Conservation (phyloP, 2,888 invertebrate species). For the Drosophila nr. perissopoda region DNA sequence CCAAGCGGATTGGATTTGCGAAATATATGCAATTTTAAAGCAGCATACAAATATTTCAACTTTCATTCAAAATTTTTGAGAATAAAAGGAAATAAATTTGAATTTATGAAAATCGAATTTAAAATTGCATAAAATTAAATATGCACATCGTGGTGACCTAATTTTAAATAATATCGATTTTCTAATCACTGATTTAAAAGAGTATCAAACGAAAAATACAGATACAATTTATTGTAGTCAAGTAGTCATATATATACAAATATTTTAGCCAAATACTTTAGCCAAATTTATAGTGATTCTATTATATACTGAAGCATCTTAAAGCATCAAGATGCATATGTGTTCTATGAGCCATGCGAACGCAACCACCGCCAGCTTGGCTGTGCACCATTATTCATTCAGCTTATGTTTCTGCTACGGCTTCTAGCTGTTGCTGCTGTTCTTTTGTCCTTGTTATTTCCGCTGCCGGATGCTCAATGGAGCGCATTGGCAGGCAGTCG, state of each 20-base stretch:
- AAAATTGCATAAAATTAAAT: not conserved
- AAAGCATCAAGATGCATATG: constrained; percentile 11
- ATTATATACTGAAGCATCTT: too few relatives aligned
- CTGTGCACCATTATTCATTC: not conserved
- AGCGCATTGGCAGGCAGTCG: constrained; percentile 54
- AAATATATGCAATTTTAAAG: not conserved
- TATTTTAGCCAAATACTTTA: not conserved
- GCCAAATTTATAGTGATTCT: not conserved
- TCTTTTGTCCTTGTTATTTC: constrained; percentile 13
- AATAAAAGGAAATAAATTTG: not conserved
- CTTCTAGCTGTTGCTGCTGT: constrained; percentile 5
- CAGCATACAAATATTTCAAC: too few relatives aligned
- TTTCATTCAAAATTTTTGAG: not conserved
- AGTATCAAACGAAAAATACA: not conserved
- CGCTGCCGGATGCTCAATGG: constrained; percentile 65
- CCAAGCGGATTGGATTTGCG: not conserved
- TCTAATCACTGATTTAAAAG: not conserved
- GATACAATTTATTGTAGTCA: not conserved
- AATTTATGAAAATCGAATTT: constrained; percentile 1
- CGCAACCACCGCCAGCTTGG: constrained; percentile 24
- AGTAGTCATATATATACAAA: not conserved
- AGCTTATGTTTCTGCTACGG: constrained; percentile 2
- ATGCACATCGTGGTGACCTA: not conserved
- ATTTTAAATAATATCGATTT: not conserved
- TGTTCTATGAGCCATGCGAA: constrained; percentile 21